Evolutionary conservation across 1,140 invertebrate species (phyloP), one percentile per base, ranked within the genome.

Genomic region (Drosophila parabipectinata): DNA sequence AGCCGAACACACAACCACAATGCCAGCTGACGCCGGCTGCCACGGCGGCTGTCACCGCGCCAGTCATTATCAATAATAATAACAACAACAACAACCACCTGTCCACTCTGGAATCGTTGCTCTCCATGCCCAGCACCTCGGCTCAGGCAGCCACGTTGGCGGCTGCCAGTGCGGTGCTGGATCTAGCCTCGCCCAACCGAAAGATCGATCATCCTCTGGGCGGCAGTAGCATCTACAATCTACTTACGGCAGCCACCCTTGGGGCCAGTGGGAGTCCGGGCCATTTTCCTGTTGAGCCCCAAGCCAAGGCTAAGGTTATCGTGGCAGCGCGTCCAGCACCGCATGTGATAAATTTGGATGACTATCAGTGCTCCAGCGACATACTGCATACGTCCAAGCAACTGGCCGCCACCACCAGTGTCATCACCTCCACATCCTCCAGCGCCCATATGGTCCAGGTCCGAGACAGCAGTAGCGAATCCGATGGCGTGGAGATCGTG

Each of bases 401-500:
- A 45, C 39, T 90, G 60, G 88, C 77, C 24, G 77, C 81, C 21
- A 68, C 55, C 24, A 79, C 68, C 26, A 77, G 60, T 18, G 47
- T 73, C 45, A 57, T 53, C 26, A 72, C 51, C 12, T 50, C 50
- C 62, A 56, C 52, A 14, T 48, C 66, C 5, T 14, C 44, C 57
- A 7, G 18, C 39, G 7, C 62, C 14, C 21, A 6, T 15, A 18
- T 18, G 24, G 24, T 15, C 8, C 28, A 14, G 30, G 18, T 26
- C 12, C 78, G 80, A 24, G 87, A 90, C 26, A 92, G 90, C 50
- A 87, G 87, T 53, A 89, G 89, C 30, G 90, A 91, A 14, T 91
- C 90, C 0, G 91, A 92, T 54, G 83, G 85, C 24, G 91, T 92
- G 8, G 91, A 92, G 55, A 77, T 92, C 44, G 84, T 92, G 12